Conservation (phyloP, 2,888 invertebrate species). For the Plebejus melissa region DNA sequence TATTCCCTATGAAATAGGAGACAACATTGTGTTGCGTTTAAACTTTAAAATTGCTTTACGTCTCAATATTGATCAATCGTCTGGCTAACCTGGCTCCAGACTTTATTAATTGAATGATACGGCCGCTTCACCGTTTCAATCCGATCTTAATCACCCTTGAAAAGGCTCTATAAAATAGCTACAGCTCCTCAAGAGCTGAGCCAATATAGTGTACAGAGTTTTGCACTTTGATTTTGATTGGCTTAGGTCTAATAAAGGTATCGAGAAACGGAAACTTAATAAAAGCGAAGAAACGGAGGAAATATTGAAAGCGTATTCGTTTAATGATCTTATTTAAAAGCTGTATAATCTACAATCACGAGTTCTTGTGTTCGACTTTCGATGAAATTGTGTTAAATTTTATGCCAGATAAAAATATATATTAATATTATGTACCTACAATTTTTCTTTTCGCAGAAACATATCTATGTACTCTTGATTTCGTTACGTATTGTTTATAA, state of each 20-base stretch:
- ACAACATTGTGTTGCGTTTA: conserved; percentile 50
- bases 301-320: conserved; percentile 26
- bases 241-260: conserved; percentile 35
- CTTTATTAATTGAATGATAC: conserved; percentile 76
- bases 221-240: conserved; percentile 61
- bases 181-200: conserved; percentile 50
- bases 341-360: conserved; percentile 4
- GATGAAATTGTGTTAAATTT: neutral
- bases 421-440: no score
- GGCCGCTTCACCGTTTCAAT: conserved; percentile 67
- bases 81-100: conserved; percentile 56
- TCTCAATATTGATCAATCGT: conserved; percentile 66
- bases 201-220: conserved; percentile 65
- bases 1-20: neutral
- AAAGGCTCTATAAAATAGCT: conserved; percentile 61
- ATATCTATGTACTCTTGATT: no score
- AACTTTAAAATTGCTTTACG: conserved; percentile 64
- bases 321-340: conserved; percentile 19
- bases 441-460: no score
- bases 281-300: conserved; percentile 19
- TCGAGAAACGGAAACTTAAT: conserved; percentile 25
- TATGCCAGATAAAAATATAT: neutral
- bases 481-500: no score
- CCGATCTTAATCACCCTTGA: conserved; percentile 72
- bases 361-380: neutral